These are phyloP conservation scores for Diglossa cyanea DNA, from an alignment of 2,797 vertebrate genomes.

Conservation along the genomic window DNA sequence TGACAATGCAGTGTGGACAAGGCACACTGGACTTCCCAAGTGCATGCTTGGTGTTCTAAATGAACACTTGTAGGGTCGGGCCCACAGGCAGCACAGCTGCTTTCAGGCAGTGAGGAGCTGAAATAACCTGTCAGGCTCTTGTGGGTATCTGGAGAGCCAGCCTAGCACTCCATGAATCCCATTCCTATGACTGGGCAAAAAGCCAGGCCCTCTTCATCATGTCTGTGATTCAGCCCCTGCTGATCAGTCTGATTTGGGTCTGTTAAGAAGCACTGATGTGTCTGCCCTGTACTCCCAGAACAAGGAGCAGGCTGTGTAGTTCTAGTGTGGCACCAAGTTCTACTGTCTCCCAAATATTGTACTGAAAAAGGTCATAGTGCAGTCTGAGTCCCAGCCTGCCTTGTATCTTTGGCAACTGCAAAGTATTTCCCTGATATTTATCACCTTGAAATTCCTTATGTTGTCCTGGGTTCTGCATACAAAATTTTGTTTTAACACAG, in stretches of 20 bases:
- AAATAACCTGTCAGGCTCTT: not conserved
- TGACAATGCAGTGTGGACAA: not conserved
- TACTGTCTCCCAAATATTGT: not conserved
- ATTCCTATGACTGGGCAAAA: not conserved
- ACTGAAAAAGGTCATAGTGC: not conserved
- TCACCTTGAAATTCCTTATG: not conserved
- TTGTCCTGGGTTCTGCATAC: not conserved
- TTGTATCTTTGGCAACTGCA: not conserved
- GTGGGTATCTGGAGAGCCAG: not conserved
- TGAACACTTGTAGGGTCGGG: not conserved
- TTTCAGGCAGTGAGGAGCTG: not conserved
- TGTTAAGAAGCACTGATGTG: not conserved
- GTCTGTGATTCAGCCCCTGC: not conserved
- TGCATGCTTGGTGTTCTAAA: not conserved
- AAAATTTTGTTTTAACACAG: not conserved
- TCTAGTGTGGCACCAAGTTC: not conserved
- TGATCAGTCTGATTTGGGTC: not conserved
- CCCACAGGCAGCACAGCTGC: not conserved
- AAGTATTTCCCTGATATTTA: not conserved
- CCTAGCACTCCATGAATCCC: not conserved
- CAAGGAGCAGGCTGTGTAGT: not conserved
- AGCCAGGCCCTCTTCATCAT: not conserved
- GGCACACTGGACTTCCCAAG: not conserved
- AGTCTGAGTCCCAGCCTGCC: not conserved
- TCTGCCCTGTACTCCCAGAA: not conserved